These are phyloP conservation scores for Diplodus puntazzo DNA, from an alignment of 2,797 vertebrate species.

Conservation along the genomic window DNA sequence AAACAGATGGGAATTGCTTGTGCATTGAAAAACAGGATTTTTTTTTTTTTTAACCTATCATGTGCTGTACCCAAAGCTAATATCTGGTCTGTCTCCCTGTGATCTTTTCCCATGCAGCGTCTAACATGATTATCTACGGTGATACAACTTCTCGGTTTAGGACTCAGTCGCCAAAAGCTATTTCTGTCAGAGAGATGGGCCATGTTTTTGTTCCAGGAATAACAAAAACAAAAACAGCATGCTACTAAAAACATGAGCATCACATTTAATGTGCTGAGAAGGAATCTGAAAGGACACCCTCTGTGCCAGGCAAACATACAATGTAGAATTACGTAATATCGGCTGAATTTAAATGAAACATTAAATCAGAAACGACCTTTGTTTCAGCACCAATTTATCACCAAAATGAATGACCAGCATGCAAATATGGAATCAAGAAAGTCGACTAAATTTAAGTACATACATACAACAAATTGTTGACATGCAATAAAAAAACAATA, in stretches of 20 bases:
- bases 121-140: constrained; percentile 49
- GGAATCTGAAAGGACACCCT: constrained; percentile 1
- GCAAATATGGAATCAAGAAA: neutral
- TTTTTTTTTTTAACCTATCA: neutral
- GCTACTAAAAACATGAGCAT: neutral
- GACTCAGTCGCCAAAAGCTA: constrained; percentile 12
- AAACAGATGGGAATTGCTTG: constrained; percentile 34
- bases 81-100: constrained; percentile 31
- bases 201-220: neutral
- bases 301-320: neutral
- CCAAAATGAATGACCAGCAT: neutral
- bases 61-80: constrained; percentile 32
- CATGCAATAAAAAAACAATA: too few species aligned
- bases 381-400: neutral
- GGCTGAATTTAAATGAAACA: neutral
- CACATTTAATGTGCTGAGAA: neutral
- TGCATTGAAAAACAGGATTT: constrained; percentile 40
- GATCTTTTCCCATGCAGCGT: constrained; percentile 31
- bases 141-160: constrained; percentile 32
- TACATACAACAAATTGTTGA: neutral
- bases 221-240: constrained; percentile 8
- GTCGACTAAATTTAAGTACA: too few species aligned
- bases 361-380: too few species aligned
- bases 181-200: constrained; percentile 4
- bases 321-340: neutral